Base-by-base conservation (phyloP, 2,888 invertebrate genomes). In the Crematogaster levior region DNA sequence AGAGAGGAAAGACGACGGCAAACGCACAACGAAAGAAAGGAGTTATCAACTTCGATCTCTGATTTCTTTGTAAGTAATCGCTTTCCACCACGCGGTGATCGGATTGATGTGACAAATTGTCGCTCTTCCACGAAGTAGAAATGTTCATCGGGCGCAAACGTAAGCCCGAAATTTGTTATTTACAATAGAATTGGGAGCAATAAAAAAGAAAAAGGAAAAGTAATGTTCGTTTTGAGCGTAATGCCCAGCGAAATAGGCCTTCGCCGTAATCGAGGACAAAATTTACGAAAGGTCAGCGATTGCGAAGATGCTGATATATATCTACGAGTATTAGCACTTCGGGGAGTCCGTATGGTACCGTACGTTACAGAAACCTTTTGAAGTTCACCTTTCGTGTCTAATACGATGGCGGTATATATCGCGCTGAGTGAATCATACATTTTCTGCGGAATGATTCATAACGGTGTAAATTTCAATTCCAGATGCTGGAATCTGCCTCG, bases 41-140 rank as follows among this genome's bases (percentile, higher is more conserved):
- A 87, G 83, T 86, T 90, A 91, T 91, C 91, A 90, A 86, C 85
- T 91, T 90, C 90, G 89, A 88, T 84, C 90, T 88, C 89, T 88
- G 85, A 89, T 88, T 91, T 90, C 88, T 86, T 85, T 87, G 60
- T 83, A 27, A 60, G 63, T 80, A 48, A 63, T 72, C 65, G 43
- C 60, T 72, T 63, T 37, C 34, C 40, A n/a, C 63, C 40, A 30
- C 75, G 53, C 74, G 27, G 30, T 84, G 58, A 30, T 68, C 53
- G 12, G 27, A 81, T 27, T 46, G 72, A 40, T 70, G 82, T 88
- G 85, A 89, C 84, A 88, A 88, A 90, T 89, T 79, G 80, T 80
- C 58, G 80, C 83, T 72, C 74, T 65, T 84, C 58, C 66, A 7
- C 51, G 12, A 24, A 60, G 34, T 74, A 72, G 43, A 82, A 83